Percentiles rank a stretch among this genome's conserved stretches.
Evolutionary conservation across 2,113 vertebrate species (phyloP).

Genomic region (Tragelaphus scriptus): DNA sequence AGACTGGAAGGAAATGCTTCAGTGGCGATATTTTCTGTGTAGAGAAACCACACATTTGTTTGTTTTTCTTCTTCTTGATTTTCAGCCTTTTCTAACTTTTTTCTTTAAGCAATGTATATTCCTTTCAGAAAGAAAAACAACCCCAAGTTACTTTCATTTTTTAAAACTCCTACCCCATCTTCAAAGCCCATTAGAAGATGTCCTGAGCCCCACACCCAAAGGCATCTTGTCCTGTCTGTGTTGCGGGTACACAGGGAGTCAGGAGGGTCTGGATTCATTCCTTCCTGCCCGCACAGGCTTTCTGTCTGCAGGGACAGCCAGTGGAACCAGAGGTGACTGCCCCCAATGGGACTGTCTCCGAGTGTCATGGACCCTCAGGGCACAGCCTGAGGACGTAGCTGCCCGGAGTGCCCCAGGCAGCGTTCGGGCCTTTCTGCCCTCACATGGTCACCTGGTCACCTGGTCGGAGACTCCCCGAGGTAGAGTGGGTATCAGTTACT

Average conservation of each 20-base stretch:
- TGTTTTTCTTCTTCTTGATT: not conserved
- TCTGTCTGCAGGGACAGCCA: not conserved
- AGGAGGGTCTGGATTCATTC: no score
- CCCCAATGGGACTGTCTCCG: no score
- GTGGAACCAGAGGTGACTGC: no score
- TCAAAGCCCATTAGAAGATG: not conserved
- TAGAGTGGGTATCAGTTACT: not conserved
- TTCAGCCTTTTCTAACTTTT: not conserved
- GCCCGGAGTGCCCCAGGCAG: not conserved
- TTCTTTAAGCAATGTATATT: not conserved
- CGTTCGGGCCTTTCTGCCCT: not conserved
- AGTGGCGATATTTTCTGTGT: accelerated
- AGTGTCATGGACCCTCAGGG: accelerated
- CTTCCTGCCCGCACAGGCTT: not conserved
- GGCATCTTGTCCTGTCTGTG: no score
- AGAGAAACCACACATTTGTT: accelerated
- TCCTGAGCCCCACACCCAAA: accelerated
- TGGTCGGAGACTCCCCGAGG: not conserved
- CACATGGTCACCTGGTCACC: not conserved
- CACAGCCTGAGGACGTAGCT: accelerated
- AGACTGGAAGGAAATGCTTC: conserved; percentile 27
- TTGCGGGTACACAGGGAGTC: not conserved
- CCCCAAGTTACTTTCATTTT: not conserved
- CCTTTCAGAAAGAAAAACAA: not conserved
- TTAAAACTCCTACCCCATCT: not conserved